Evolutionary conservation across 2,113 vertebrate species (phyloP).

Genomic region (Paradoxurus hermaphroditus): DNA sequence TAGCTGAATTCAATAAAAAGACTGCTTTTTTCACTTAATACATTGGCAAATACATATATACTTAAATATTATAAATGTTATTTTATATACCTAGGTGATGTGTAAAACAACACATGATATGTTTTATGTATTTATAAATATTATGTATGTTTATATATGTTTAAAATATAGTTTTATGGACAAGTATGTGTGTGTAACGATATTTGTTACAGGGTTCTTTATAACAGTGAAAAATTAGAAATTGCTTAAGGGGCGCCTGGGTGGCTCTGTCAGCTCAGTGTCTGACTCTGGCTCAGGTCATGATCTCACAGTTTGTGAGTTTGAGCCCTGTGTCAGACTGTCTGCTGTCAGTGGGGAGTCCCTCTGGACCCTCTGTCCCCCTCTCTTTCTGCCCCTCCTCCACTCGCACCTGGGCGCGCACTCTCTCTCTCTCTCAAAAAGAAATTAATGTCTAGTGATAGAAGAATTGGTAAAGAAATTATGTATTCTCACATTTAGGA

Average conservation of each 20-base stretch:
- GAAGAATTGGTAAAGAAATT: background rate
- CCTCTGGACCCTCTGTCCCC: too few species aligned
- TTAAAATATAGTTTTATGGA: background rate
- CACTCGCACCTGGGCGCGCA: too few species aligned
- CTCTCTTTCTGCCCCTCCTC: too few species aligned
- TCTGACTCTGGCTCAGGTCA: too few species aligned
- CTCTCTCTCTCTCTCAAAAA: too few species aligned
- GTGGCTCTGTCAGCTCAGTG: too few species aligned
- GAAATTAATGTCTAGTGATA: background rate
- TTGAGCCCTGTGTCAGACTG: too few species aligned
- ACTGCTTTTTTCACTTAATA: background rate
- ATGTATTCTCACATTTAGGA: too few species aligned
- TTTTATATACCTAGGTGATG: background rate
- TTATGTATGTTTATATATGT: background rate
- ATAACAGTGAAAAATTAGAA: background rate
- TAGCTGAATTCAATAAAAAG: background rate
- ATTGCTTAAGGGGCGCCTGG: background rate
- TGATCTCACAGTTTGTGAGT: too few species aligned
- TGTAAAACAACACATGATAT: background rate
- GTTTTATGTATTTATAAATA: background rate
- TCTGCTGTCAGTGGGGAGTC: too few species aligned
- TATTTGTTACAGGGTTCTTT: background rate
- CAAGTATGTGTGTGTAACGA: background rate
- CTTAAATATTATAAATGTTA: background rate
- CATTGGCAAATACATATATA: background rate